Percentiles rank a stretch among this genome's conserved stretches.
Conservation (phyloP, 2,888 invertebrate species). For the Venusia cambrica region DNA sequence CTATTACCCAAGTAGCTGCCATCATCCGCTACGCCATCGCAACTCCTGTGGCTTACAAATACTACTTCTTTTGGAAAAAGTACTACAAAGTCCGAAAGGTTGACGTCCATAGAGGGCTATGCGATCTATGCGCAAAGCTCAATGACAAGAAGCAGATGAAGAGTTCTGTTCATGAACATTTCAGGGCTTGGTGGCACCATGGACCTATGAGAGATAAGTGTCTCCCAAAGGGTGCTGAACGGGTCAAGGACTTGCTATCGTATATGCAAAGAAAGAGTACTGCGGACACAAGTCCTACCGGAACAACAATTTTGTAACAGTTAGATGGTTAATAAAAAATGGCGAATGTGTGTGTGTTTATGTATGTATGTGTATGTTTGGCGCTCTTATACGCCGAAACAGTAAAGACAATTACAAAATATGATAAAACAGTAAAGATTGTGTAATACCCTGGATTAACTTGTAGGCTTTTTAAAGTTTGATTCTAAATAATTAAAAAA, state of each 20-base stretch:
- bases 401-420: too few relatives aligned
- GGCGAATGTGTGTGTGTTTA: too few relatives aligned
- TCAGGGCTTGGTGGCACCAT: constrained; percentile 61
- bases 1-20: constrained; percentile 42
- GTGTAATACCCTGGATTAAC: too few relatives aligned
- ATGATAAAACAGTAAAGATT: too few relatives aligned
- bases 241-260: constrained; percentile 30
- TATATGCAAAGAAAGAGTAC: constrained; percentile 31
- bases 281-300: neutral
- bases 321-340: too few relatives aligned
- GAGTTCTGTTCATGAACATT: constrained; percentile 36
- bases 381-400: too few relatives aligned
- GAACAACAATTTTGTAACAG: too few relatives aligned
- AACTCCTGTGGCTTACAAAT: constrained; percentile 41
- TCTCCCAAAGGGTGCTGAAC: constrained; percentile 41
- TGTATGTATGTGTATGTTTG: too few relatives aligned
- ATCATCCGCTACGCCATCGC: constrained; percentile 42
- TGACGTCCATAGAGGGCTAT: constrained; percentile 43
- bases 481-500: too few relatives aligned
- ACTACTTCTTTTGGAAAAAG: constrained; percentile 52
- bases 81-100: constrained; percentile 45
- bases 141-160: constrained; percentile 38
- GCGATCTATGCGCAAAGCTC: constrained; percentile 51
- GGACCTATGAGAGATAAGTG: constrained; percentile 40
- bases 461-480: too few relatives aligned